A percentile compares a stretch with the other conserved stretches of the same genome.
These are phyloP conservation scores for Rhorus exstirpatorius DNA, from an alignment of 2,888 invertebrate genomes.

Conservation along the genomic window DNA sequence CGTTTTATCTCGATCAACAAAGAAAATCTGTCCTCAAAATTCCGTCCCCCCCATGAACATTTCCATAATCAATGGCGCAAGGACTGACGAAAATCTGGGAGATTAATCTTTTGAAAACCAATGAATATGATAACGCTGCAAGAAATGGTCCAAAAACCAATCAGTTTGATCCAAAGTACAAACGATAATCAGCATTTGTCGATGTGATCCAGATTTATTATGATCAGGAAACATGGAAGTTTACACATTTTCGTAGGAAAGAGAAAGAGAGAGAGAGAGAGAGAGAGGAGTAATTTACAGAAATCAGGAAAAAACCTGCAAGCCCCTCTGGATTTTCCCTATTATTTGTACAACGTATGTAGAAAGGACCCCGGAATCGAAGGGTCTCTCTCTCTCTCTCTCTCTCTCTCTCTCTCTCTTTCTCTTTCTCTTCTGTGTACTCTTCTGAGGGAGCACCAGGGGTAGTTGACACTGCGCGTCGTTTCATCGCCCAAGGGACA, in stretches of 20 bases:
- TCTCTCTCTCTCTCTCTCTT: constrained; percentile 11
- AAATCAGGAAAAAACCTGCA: constrained; percentile 61
- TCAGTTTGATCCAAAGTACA: constrained; percentile 33
- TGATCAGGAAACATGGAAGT: constrained; percentile 17
- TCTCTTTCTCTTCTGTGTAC: too few species aligned
- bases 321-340: constrained; percentile 20
- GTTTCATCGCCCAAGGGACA: constrained; percentile 57
- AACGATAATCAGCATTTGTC: constrained; percentile 32
- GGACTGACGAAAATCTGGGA: not conserved
- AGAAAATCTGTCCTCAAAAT: not conserved
- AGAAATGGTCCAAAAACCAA: constrained; percentile 15
- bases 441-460: not conserved
- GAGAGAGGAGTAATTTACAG: constrained; percentile 55
- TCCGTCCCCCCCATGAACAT: not conserved
- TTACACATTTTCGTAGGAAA: not conserved
- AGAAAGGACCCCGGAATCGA: constrained; percentile 7
- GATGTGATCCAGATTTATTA: constrained; percentile 60
- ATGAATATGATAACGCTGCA: not conserved
- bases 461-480: constrained; percentile 26
- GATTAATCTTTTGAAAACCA: too few species aligned
- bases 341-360: constrained; percentile 49
- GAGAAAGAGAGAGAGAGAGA: not conserved
- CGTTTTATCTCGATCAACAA: too few species aligned
- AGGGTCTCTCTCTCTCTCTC: constrained; percentile 27
- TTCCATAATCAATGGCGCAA: not conserved